Evolutionary conservation across 2,113 vertebrate genomes (phyloP), one percentile per base, ranked within the genome.

Genomic region (Macquaria australasica): DNA sequence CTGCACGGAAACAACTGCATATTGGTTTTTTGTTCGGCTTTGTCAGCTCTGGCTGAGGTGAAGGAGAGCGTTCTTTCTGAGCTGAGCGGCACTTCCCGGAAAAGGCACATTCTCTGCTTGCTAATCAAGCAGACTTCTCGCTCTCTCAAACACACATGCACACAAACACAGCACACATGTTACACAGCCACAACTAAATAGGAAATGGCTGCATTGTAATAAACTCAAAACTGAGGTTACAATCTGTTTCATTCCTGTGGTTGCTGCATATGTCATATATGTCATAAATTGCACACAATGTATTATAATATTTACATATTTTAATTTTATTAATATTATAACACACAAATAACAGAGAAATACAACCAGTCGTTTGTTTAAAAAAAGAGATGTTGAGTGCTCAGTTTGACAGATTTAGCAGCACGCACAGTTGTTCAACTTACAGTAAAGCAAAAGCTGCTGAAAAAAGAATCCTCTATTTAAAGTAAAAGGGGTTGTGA

Each of bases 41-140:
- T 87, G 90, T 84, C 51, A 56, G 79, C 55, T 80, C 69, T 74
- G 73, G 83, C 75, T 62, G 85, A 72, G 60, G 78, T 87, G 83
- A 91, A 91, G 90, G 82, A 70, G 79, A 84, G 56, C n/a, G 55
- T 90, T 93, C 84, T 86, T 84, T 87, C 67, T 41, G 62, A 84
- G 81, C 77, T 45, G 77, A 80, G 84, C 72, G 62, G 78, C 73
- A 81, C 48, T 87, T 82, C 83, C 84, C 53, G 14, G 80, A 88
- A 76, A 79, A 84, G 60, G 81, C 56, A 63, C 91, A 86, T 59
- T 79, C 81, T 48, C 64, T 85, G 90, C 81, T 72, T 93, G 81
- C 82, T 91, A 92, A 93, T 92, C 86, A 82, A 81, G 72, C 55
- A 71, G 50, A 62, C 43, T 4, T 70, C 56, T 50, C 34, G 23